phyloP scores from a whole-genome alignment of 1,140 invertebrate genomes.

The Catajapyx aquilonaris region DNA sequence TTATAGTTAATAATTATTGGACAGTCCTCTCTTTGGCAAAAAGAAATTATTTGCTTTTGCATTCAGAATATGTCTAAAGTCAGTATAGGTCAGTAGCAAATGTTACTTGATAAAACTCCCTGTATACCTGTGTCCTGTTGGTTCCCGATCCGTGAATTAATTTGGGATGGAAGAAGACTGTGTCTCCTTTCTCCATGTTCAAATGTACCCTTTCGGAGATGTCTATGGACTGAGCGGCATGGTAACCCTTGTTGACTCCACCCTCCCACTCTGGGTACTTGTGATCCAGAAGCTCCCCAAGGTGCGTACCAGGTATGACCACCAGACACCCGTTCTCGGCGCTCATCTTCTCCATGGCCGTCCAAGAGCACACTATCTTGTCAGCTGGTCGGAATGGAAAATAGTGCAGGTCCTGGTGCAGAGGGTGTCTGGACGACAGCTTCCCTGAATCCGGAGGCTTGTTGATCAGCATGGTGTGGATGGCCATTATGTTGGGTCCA shows the following conservation, averaged over 20 bases:
- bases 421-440: conserved; percentile 44
- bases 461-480: conserved; percentile 81
- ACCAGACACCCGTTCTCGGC: conserved; percentile 66
- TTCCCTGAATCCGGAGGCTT: conserved; percentile 61
- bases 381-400: conserved; percentile 67
- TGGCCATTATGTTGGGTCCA: conserved; percentile 53
- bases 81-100: too few relatives aligned
- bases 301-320: conserved; percentile 60
- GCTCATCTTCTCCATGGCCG: conserved; percentile 60
- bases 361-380: conserved; percentile 67
- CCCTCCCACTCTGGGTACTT: conserved; percentile 48
- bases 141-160: conserved; percentile 69
- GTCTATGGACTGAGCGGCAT: too few relatives aligned
- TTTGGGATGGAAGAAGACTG: conserved; percentile 76
- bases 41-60: too few relatives aligned
- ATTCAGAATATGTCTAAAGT: too few relatives aligned
- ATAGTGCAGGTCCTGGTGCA: conserved; percentile 71
- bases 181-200: conserved; percentile 67
- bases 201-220: conserved; percentile 36
- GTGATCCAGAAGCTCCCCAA: conserved; percentile 38
- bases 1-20: too few relatives aligned
- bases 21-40: too few relatives aligned
- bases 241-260: too few relatives aligned
- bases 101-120: too few relatives aligned
- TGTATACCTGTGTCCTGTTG: conserved; percentile 49